Base-by-base conservation (phyloP, 2,888 invertebrate species). In the Nyleta sp. region DNA sequence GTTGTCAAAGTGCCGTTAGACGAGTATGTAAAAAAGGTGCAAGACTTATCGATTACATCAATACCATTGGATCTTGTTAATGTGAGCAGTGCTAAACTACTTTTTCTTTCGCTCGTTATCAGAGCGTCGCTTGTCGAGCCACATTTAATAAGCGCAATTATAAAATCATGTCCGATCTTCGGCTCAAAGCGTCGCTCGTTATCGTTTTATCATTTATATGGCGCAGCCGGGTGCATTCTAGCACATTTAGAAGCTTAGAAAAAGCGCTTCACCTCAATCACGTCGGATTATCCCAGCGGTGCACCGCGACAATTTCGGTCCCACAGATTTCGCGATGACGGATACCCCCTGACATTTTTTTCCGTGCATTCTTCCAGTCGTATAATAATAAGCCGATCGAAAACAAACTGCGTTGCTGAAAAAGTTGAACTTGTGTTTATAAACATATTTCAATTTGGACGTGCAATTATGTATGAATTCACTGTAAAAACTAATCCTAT, bases 1-100 rank as follows among this genome's bases (percentile, higher is more conserved):
- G n/a, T 78, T 80, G 78, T 78, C 78, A 78, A 71, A 59, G 70
- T 68, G 62, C 78, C 78, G 78, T 74, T 78, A 78, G 33, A 40
- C 20, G 18, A 13, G 33, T 57, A 62, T 8, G 13, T 35, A 73
- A 78, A 55, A 78, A 73, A 67, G 67, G 55, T 62, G 71, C 53
- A 73, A 68, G 62, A 72, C 68, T 73, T 78, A 73, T 78, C 78
- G 68, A 78, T 78, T 71, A 67, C 68, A 67, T 60, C 71, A 62
- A 71, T 65, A 65, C 15, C 59, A 65, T 57, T 59, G 57, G 60
- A 68, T 52, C 50, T 68, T 40, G 57, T 78, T 78, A 73, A 78
- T 46, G 38, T 33, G 72, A 50, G 40, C 55, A 33, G 40, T 17
- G 60, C 35, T 40, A 57, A 44, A 57, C 70, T 73, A 78, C 74